These are phyloP conservation scores for Calyptomena viridis DNA, from an alignment of 2,113 vertebrate species.

Conservation along the genomic window DNA sequence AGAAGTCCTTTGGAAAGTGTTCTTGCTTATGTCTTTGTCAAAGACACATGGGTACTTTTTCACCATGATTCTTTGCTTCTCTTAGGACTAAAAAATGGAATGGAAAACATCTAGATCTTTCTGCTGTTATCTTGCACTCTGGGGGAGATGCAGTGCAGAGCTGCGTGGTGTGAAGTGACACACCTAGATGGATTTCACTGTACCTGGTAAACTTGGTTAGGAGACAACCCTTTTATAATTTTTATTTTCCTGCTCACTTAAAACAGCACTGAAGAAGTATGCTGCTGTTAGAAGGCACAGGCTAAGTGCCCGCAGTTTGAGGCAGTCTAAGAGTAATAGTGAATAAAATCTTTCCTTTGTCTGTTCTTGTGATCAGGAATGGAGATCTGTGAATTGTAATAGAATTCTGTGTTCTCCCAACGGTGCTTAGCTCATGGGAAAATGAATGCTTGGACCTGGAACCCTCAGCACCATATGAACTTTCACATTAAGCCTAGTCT, in stretches of 20 bases:
- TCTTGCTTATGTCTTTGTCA: not conserved
- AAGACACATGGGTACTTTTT: not conserved
- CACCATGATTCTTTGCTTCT: not conserved
- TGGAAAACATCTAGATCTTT: not conserved
- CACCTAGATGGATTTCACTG: not conserved
- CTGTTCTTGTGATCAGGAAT: not conserved
- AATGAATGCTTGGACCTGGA: fast-evolving
- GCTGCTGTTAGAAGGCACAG: not conserved
- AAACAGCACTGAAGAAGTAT: not conserved
- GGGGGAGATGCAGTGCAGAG: not conserved
- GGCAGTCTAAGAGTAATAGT: not conserved
- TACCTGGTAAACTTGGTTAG: not conserved
- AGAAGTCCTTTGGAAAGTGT: not conserved
- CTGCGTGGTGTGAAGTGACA: not conserved
- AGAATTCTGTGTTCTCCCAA: not conserved
- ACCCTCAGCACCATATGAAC: not conserved
- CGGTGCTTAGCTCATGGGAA: not conserved
- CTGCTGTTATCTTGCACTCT: not conserved
- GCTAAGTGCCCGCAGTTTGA: not conserved
- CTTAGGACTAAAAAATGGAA: not conserved
- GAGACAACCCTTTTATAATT: not conserved
- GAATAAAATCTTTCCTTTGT: not conserved
- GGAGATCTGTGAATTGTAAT: not conserved
- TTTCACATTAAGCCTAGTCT: not conserved
- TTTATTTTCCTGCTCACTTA: not conserved